Conservation (phyloP, 2,113 vertebrate species). For the Alces alces region DNA sequence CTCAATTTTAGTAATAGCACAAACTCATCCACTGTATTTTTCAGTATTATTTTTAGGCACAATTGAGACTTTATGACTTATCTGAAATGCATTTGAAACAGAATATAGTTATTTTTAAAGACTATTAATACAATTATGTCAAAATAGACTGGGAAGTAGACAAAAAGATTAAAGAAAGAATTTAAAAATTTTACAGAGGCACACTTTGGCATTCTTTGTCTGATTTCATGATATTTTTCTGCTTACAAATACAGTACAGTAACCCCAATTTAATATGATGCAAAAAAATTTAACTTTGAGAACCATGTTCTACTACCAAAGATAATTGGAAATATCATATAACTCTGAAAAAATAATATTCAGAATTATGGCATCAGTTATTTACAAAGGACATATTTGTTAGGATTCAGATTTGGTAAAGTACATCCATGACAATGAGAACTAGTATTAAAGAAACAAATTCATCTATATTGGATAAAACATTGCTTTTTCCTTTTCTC, state of each 20-base stretch:
- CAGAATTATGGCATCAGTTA: neutral
- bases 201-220: neutral
- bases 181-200: neutral
- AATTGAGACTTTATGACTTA: constrained; percentile 63
- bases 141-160: constrained; percentile 51
- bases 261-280: neutral
- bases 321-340: neutral
- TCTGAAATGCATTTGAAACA: constrained; percentile 70
- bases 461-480: neutral
- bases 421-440: neutral
- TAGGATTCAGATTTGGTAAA: neutral
- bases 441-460: constrained; percentile 17
- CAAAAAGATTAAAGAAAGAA: constrained; percentile 45
- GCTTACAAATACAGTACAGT: neutral
- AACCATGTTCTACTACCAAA: neutral
- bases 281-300: constrained; percentile 34
- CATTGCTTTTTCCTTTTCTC: neutral
- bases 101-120: constrained; percentile 68
- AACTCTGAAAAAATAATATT: constrained; percentile 12
- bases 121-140: constrained; percentile 63
- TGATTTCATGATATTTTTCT: neutral
- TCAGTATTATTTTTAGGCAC: constrained; percentile 50
- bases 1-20: constrained; percentile 26
- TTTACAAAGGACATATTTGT: neutral
- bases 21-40: constrained; percentile 26